Conservation (phyloP, 1,140 invertebrate genomes). For the Rhyzopertha dominica region DNA sequence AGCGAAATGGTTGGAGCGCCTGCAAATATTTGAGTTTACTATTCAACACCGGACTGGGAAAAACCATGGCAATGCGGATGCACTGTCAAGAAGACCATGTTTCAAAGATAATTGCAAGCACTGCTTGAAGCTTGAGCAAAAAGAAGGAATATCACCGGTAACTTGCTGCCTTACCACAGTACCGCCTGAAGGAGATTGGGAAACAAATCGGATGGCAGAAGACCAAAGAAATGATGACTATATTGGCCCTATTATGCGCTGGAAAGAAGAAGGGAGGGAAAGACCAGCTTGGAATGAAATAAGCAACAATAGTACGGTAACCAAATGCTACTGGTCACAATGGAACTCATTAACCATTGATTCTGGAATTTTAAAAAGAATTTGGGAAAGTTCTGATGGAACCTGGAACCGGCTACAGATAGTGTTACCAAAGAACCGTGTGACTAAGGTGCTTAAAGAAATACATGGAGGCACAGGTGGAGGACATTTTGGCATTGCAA, state of each 20-base stretch:
- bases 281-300: not conserved
- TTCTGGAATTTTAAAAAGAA: too few species aligned
- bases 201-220: too few species aligned
- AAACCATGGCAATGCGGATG: slow-evolving; percentile 20
- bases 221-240: too few species aligned
- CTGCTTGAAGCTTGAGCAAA: not conserved
- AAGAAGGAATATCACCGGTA: too few species aligned
- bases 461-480: too few species aligned
- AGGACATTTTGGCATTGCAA: not conserved
- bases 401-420: too few species aligned
- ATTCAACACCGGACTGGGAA: slow-evolving; percentile 20
- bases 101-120: slow-evolving; percentile 12
- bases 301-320: not conserved
- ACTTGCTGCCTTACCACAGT: too few species aligned
- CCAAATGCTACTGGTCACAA: not conserved
- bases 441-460: too few species aligned
- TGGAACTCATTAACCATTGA: not conserved
- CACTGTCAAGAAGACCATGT: slow-evolving; percentile 23
- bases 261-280: not conserved
- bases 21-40: slow-evolving; percentile 20
- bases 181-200: too few species aligned
- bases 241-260: not conserved
- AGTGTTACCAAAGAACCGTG: too few species aligned
- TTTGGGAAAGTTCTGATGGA: too few species aligned
- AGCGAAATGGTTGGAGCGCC: slow-evolving; percentile 21